These are phyloP conservation scores for Saiga tatarica DNA, from an alignment of 2,113 vertebrate genomes.

Conservation along the genomic window DNA sequence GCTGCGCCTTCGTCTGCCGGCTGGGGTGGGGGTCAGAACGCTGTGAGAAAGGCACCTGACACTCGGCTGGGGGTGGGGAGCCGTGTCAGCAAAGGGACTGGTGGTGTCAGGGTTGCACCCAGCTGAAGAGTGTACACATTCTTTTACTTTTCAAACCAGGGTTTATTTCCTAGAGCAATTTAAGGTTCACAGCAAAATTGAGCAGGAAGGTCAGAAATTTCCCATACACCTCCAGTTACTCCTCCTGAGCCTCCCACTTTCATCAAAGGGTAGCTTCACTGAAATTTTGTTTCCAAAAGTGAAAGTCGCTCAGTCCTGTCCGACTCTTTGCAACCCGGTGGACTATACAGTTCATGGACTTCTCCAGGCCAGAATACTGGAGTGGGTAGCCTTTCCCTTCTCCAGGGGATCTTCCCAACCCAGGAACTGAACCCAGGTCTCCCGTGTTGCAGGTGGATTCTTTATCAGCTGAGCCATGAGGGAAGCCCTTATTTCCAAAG, in stretches of 20 bases:
- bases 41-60: neutral
- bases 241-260: neutral
- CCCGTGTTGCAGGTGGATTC: neutral
- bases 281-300: constrained; percentile 19
- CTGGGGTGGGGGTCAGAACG: neutral
- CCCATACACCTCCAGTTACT: neutral
- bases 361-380: neutral
- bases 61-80: neutral
- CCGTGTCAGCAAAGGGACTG: too few relatives aligned
- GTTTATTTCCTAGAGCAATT: neutral
- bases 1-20: rapidly evolving
- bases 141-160: neutral
- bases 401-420: neutral
- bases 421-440: neutral
- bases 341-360: neutral
- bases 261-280: neutral
- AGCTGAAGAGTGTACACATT: neutral
- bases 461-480: neutral
- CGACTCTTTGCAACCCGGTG: neutral
- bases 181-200: neutral
- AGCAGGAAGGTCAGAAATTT: neutral
- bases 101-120: neutral
- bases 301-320: neutral
- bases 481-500: neutral
- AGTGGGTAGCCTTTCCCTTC: neutral